Evolutionary conservation across 2,113 vertebrate species (phyloP), one percentile per base, ranked within the genome.

Genomic region (Lichenostomus cassidix): DNA sequence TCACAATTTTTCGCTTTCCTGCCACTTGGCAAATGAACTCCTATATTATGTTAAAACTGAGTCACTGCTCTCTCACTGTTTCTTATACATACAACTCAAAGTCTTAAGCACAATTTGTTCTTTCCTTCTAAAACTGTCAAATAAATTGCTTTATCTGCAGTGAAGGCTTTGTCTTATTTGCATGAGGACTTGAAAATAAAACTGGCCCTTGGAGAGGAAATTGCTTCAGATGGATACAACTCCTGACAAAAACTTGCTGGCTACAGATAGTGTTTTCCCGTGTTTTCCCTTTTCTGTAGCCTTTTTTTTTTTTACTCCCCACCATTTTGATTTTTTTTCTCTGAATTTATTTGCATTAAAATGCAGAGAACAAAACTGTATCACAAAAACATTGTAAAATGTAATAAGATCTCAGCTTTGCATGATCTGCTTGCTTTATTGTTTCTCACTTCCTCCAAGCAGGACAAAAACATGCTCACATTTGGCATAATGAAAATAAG

Each of bases 131-230:
- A 74, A 88, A 25, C 20, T 47, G 58, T 70, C 24, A 70, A 28
- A 65, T 55, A 29, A 49, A 52, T 44, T 68, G 35, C 20, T 89
- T 77, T 88, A 60, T 80, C 46, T 95, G 46, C 33, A 70, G 42
- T 21, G 5, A 60, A 75, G 47, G 12, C 46, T 83, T 74, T 85
- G 23, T 52, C 60, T 37, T 78, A 2, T 70, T 85, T 93, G 39
- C 64, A 41, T 16, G n/a, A 86, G 60, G 41, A 86, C 47, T 59
- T 90, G 52, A 86, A 95, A 93, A 81, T 25, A 71, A 96, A 92
- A 49, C 24, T 1, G 0, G 12, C n/a, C 84, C 23, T 77, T 67
- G 41, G 39, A 64, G 39, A 86, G 92, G 76, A 94, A 95, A 78
- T 80, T 23, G 28, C 52, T 95, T 56, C 92, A 95, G 62, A 68